Conservation (phyloP, 2,797 vertebrate species). For the Myotis myotis region DNA sequence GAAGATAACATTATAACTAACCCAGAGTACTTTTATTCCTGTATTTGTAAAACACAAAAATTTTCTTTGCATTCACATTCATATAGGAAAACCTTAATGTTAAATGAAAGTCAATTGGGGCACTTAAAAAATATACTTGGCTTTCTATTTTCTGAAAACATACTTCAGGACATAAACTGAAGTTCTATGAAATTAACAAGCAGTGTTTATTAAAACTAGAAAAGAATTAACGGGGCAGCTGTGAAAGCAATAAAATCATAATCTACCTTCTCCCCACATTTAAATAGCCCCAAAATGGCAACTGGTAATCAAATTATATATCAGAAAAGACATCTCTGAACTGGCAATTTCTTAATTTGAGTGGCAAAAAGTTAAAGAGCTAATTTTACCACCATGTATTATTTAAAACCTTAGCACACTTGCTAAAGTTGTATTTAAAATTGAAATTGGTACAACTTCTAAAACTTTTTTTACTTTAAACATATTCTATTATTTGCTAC, state of each 20-base stretch:
- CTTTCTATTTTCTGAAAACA: slow-evolving; percentile 51
- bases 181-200: slow-evolving; percentile 35
- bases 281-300: background rate
- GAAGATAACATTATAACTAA: slow-evolving; percentile 12
- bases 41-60: background rate
- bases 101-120: slow-evolving; percentile 9
- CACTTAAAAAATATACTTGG: background rate
- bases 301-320: background rate
- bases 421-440: background rate
- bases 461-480: slow-evolving; percentile 49
- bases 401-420: slow-evolving; percentile 24
- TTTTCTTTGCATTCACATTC: background rate
- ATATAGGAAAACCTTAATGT: slow-evolving; percentile 12
- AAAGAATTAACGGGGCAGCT: background rate
- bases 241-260: slow-evolving; percentile 19
- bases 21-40: background rate
- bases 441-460: background rate
- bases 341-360: slow-evolving; percentile 41
- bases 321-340: background rate
- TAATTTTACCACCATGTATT: background rate
- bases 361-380: background rate
- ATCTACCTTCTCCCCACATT: background rate
- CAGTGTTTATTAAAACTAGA: background rate
- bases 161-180: slow-evolving; percentile 23
- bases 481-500: background rate